A percentile compares a stretch with the other conserved stretches of the same genome.
Evolutionary conservation across 1,140 invertebrate genomes (phyloP).

Genomic region (Schlechtendalia chinensis): DNA sequence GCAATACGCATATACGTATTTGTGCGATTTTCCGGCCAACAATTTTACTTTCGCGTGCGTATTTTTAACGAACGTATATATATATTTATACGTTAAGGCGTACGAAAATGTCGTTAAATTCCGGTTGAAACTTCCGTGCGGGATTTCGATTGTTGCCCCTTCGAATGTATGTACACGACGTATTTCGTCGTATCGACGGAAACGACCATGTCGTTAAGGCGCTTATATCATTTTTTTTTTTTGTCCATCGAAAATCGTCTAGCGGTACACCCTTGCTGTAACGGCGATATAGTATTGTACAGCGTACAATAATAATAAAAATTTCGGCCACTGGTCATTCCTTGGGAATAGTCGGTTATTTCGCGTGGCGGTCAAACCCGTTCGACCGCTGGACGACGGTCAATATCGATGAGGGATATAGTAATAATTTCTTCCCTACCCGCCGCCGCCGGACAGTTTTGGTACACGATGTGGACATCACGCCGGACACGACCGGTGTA

Average conservation of each 20-base stretch:
- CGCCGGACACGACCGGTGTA: slow-evolving; percentile 38
- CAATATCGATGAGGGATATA: slow-evolving; percentile 44
- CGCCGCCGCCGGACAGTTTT: slow-evolving; percentile 24
- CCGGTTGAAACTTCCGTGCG: no score
- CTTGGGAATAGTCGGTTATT: slow-evolving; percentile 47
- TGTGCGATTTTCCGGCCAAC: not conserved
- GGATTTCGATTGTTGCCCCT: no score
- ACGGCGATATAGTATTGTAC: slow-evolving; percentile 32
- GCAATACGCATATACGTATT: not conserved
- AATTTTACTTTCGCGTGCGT: slow-evolving; percentile 13
- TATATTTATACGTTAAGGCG: no score
- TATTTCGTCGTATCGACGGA: not conserved
- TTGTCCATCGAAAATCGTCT: slow-evolving; percentile 22
- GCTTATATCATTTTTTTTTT: not conserved
- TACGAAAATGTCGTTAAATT: no score
- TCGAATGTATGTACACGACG: not conserved
- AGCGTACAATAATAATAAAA: slow-evolving; percentile 20
- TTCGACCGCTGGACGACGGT: slow-evolving; percentile 48
- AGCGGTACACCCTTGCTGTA: slow-evolving; percentile 3
- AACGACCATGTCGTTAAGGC: not conserved
- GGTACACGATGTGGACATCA: slow-evolving; percentile 45
- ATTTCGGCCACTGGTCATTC: slow-evolving; percentile 33
- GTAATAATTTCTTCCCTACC: slow-evolving; percentile 19
- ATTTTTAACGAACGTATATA: not conserved
- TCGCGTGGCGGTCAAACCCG: slow-evolving; percentile 41